Percentiles rank a stretch among this genome's conserved stretches.
Evolutionary conservation across 2,888 invertebrate species (phyloP).

Genomic region (Pollenia griseotomentosa): DNA sequence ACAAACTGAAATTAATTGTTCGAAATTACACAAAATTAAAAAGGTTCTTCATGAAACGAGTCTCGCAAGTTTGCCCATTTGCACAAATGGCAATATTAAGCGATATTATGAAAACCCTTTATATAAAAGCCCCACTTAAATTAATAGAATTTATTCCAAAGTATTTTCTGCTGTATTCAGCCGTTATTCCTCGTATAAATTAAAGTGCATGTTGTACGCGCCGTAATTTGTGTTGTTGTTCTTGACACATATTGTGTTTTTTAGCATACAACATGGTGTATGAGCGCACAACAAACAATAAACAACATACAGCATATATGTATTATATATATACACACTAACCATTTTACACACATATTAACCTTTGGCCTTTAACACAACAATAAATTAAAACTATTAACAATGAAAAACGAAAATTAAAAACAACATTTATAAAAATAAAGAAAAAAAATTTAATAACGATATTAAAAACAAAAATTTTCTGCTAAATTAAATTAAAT

Average conservation of each 20-base stretch:
- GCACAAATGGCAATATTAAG: no score
- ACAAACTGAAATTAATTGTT: no score
- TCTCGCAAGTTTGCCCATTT: no score
- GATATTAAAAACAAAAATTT: conserved; percentile 40
- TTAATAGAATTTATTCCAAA: no score
- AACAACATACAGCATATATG: not conserved
- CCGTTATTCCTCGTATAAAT: no score
- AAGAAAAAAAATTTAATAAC: conserved; percentile 4
- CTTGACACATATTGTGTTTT: conserved; percentile 34
- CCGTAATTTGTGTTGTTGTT: conserved; percentile 36
- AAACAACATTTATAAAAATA: not conserved
- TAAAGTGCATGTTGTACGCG: not conserved
- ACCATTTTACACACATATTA: conserved; percentile 47
- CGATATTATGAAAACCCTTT: no score
- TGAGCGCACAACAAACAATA: not conserved
- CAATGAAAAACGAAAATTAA: conserved; percentile 29
- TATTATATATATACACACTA: not conserved
- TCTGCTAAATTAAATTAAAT: conserved; percentile 62
- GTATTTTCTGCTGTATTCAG: no score
- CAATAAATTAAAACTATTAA: conserved; percentile 58
- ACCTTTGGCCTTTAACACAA: conserved; percentile 56
- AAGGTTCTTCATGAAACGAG: no score
- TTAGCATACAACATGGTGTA: conserved; percentile 7
- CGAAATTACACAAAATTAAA: no score
- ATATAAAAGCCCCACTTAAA: no score